A percentile compares a stretch with the other conserved stretches of the same genome.
phyloP scores from a whole-genome alignment of 2,888 invertebrate genomes.

The Ormyrus pomaceus region DNA sequence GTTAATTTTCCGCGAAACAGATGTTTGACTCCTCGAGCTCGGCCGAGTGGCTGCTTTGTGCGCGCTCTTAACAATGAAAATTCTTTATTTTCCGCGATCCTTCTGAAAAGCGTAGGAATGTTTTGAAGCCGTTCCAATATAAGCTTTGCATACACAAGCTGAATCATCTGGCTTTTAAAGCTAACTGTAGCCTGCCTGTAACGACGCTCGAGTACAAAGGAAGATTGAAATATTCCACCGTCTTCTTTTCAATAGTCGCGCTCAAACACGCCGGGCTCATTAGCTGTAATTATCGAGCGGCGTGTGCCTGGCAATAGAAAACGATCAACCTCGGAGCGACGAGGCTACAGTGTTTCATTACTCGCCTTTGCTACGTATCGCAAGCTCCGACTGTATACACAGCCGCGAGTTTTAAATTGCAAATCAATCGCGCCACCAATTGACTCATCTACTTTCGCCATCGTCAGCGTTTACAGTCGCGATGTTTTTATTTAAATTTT shows the following conservation, averaged over 20 bases:
- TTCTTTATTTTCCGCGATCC: no score
- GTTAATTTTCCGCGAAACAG: no score
- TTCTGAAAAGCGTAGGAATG: no score
- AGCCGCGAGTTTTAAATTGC: constrained; percentile 8
- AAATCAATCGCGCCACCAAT: neutral
- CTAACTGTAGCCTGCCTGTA: neutral
- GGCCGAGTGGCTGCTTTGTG: no score
- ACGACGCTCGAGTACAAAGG: neutral
- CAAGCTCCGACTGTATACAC: neutral
- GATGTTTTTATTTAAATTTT: no score
- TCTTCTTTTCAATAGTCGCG: neutral
- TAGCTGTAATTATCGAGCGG: constrained; percentile 22
- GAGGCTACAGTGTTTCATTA: neutral
- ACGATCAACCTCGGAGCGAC: neutral
- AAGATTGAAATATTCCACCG: neutral
- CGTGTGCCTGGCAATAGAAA: neutral
- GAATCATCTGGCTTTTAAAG: no score
- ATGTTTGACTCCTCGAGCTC: no score
- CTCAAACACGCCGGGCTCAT: neutral
- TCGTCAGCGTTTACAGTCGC: no score
- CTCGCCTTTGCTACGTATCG: neutral
- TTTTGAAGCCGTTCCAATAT: no score
- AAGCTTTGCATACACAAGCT: no score
- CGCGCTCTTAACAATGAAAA: no score
- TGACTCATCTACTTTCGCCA: neutral